phyloP scores from a whole-genome alignment of 2,888 invertebrate genomes.

The Rhagophthalmus giganteus region DNA sequence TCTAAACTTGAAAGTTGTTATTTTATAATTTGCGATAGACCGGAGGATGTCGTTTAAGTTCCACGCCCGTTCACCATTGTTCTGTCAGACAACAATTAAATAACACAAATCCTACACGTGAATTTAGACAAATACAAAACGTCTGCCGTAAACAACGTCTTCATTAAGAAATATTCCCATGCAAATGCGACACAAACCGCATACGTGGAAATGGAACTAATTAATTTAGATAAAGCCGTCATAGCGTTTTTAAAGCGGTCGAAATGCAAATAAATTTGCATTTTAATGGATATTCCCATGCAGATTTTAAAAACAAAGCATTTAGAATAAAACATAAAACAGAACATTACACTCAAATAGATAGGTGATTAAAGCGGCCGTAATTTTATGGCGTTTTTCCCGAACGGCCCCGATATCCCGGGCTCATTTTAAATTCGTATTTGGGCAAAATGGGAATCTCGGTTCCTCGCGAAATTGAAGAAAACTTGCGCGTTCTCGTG shows the following conservation, averaged over 20 bases:
- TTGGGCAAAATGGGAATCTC: neutral
- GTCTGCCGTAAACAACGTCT: too few relatives aligned
- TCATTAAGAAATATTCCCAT: neutral
- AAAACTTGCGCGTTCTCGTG: neutral
- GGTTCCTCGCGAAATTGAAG: neutral
- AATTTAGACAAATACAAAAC: too few relatives aligned
- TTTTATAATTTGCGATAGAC: too few relatives aligned
- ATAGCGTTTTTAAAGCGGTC: neutral
- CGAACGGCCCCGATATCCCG: too few relatives aligned
- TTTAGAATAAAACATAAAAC: neutral
- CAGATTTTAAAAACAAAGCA: neutral
- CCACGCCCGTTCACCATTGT: too few relatives aligned
- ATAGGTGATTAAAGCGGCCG: too few relatives aligned
- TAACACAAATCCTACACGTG: too few relatives aligned
- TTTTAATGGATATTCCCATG: too few relatives aligned
- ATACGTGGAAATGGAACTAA: neutral
- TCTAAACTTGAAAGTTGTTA: too few relatives aligned
- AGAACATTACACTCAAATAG: neutral
- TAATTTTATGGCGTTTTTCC: too few relatives aligned
- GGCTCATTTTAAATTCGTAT: neutral
- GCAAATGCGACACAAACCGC: neutral
- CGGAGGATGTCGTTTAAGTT: too few relatives aligned
- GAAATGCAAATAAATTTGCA: neutral
- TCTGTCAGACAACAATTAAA: too few relatives aligned
- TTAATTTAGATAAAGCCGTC: neutral